Evolutionary conservation across 1,140 invertebrate species (phyloP), one percentile per base, ranked within the genome.

Genomic region (Bombus breviceps): DNA sequence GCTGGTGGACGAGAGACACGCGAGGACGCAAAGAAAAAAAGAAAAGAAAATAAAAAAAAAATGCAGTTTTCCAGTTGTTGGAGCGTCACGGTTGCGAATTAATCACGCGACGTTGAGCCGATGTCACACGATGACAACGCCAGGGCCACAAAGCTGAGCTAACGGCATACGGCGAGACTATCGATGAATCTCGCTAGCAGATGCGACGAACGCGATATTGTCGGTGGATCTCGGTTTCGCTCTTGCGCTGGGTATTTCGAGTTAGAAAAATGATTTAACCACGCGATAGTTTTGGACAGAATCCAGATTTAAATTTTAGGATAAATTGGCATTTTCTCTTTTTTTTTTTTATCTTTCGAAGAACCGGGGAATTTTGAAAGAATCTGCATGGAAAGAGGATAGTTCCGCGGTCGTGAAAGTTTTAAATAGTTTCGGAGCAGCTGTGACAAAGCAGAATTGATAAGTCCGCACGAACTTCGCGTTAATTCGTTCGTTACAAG

Each of bases 91-190:
- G 72, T 85, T 88, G 83, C 85, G 64, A 85, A 92, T 93, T 92
- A 92, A 88, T 93, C 89, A 92, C 92, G 91, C 92, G 92, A 92
- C 89, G 87, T 62, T 88, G 91, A 92, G 81, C 88, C 64, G n/a
- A n/a, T 74, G 41, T 82, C 83, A 47, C 85, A 88, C 82, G 75
- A 69, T 87, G 76, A 85, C 86, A 89, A 89, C n/a, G 32, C 85
- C 88, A 89, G 72, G 64, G 47, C 34, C 83, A 88, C 91, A 90
- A 92, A 90, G 92, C 86, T 68, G 74, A 64, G 59, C 39, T 68
- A 68, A 32, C 43, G 15, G 9, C 34, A 22, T 18, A 22, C 47
- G 47, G 47, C 18, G 34, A 68, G 34, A 59, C 75, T 68, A 77
- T 73, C 47, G 47, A 15, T 25, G 28, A 39, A 80, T 62, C 25